Percentiles rank a stretch among this genome's conserved stretches.
These are phyloP conservation scores for Hydrophis major DNA, from an alignment of 2,797 vertebrate species.

Conservation along the genomic window DNA sequence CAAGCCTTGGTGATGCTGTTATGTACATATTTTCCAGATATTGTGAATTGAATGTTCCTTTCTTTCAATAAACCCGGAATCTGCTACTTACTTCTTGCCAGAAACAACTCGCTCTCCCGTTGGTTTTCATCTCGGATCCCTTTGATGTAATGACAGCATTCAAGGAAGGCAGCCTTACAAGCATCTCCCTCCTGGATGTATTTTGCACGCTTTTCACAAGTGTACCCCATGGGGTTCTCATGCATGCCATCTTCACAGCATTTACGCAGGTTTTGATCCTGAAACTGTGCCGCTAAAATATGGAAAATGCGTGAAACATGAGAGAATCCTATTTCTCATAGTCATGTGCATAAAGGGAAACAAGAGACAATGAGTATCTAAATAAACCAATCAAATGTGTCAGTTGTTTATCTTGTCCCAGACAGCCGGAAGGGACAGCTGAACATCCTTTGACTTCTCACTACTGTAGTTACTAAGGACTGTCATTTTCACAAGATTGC, in stretches of 20 bases:
- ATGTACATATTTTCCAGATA: neutral
- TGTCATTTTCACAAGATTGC: neutral
- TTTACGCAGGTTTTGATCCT: conserved; percentile 43
- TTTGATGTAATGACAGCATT: conserved; percentile 76
- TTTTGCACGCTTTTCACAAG: conserved; percentile 68
- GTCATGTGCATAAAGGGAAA: neutral
- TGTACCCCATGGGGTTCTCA: conserved; percentile 70
- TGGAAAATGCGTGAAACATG: neutral
- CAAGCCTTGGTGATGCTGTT: neutral
- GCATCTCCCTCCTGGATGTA: conserved; percentile 68
- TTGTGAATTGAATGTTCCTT: neutral
- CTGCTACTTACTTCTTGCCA: conserved; percentile 67
- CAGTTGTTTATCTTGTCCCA: neutral
- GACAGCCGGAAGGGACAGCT: neutral
- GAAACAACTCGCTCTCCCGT: fast-evolving
- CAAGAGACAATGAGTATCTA: neutral
- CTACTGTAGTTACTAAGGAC: neutral
- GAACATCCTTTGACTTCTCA: neutral
- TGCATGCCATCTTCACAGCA: conserved; percentile 83
- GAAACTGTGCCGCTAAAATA: conserved; percentile 68
- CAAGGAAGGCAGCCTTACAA: conserved; percentile 76
- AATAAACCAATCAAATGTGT: neutral
- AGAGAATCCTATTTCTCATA: neutral
- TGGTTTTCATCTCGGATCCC: neutral
- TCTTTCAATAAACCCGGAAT: neutral